Evolutionary conservation across 2,113 vertebrate genomes (phyloP), one percentile per base, ranked within the genome.

Genomic region (Amia ocellicauda): DNA sequence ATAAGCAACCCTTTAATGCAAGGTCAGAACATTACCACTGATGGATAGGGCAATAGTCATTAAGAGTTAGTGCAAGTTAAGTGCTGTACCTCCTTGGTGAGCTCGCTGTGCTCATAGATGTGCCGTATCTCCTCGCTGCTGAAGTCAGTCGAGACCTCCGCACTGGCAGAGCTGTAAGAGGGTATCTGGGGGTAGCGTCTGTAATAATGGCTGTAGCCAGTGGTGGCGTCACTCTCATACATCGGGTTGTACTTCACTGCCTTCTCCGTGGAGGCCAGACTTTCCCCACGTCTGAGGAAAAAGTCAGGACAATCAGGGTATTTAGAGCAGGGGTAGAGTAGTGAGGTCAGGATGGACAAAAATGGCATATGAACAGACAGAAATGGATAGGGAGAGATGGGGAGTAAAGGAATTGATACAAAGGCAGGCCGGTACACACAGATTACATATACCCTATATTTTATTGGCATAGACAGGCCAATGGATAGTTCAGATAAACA

Each of bases 121-220:
- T 97, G 93, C 56, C 85, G 87, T 75, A 97, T 94, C 83, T 98
- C 95, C 71, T 98, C 95, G 56, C 91, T 95, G 85, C 93, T 96
- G 86, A 94, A 92, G 73, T 93, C 93, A 7, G 91, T 90, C 76
- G 93, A 92, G 69, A 88, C 85, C 74, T 95, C 94, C 2, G 83
- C 86, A 7, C 90, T 91, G 74, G 89, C 84, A 7, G 90, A 92
- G 74, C 92, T 91, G 73, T 86, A 88, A 62, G 89, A 80, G 0
- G 91, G 86, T 7, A 75, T 77, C 52, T 88, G 92, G 1, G 92
- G 88, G 63, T 90, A 92, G 28, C 88, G 85, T 20, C 85, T 88
- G 78, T 90, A 90, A 68, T 90, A 91, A 63, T 91, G 93, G 72
- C 89, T 91, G 45, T 90, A 88, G 63, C 90, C 86, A 0, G 87